phyloP scores from a whole-genome alignment of 2,888 invertebrate species.

The Zygogramma bicolorata region DNA sequence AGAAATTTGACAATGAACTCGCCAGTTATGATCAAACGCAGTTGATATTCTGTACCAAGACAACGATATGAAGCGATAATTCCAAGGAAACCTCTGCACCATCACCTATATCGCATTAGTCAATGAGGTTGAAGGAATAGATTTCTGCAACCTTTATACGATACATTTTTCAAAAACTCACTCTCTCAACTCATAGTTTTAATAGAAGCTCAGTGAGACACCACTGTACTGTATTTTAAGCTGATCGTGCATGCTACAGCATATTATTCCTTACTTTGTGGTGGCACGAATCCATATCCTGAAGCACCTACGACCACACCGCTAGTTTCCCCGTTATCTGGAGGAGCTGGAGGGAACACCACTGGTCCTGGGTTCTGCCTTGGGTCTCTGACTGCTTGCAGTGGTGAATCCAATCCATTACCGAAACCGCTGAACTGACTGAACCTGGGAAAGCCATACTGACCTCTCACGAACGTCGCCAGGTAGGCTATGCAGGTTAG shows the following conservation, averaged over 20 bases:
- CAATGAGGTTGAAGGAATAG: no score
- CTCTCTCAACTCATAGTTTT: background rate
- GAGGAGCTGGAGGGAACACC: slow-evolving; percentile 80
- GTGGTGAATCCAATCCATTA: slow-evolving; percentile 66
- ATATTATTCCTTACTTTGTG: slow-evolving; percentile 69
- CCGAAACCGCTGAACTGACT: slow-evolving; percentile 65
- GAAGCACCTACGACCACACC: slow-evolving; percentile 87
- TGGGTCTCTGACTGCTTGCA: slow-evolving; percentile 70
- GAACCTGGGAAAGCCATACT: slow-evolving; percentile 61
- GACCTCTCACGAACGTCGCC: slow-evolving; percentile 61
- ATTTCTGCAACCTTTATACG: no score
- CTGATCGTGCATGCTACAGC: no score
- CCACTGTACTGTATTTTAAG: no score
- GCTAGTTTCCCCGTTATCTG: slow-evolving; percentile 76
- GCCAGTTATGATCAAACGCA: no score
- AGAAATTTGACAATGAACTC: no score
- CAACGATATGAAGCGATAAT: no score
- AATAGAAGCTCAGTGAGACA: no score
- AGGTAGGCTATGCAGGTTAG: slow-evolving; percentile 52
- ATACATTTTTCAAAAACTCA: no score
- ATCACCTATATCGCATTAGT: no score
- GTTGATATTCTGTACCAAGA: no score
- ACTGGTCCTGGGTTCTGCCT: slow-evolving; percentile 81
- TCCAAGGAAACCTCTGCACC: no score
- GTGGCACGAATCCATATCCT: slow-evolving; percentile 88